Evolutionary conservation across 2,888 invertebrate genomes (phyloP), one percentile per base, ranked within the genome.

Genomic region (Palloptera scutellata): DNA sequence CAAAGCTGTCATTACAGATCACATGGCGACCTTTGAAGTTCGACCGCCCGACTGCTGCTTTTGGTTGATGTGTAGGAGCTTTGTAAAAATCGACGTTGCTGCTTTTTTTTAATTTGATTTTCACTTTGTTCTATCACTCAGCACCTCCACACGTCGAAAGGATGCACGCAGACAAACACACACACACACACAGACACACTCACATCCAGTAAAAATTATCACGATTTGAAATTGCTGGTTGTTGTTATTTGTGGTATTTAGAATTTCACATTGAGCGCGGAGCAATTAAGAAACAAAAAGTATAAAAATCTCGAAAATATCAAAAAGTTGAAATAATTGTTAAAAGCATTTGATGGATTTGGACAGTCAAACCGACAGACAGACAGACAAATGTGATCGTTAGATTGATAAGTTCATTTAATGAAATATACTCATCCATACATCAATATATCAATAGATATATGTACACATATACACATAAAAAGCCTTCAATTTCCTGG

Each of bases 1-100:
- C 78, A 78, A 78, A 77, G 78, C 76, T 78, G 78, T 78, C 78
- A 77, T 76, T 78, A 74, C 76, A 77, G 70, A 74, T 78, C 76
- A 77, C 67, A 75, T 72, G 70, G 64, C 55, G 67, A 67, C 66
- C 75, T 75, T 74, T 75, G 75, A 73, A 74, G 72, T 72, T 61
- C 48, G n/a, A 67, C 70, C 71, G 73, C 55, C 66, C 66, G 70
- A 65, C 43, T 64, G 60, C 66, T 64, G 60, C 51, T 43, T 61
- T 19, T 19, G 15, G 8, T 13, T 19, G 1, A 17, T 57, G 40
- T 57, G 4, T 1, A 8, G 8, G 48, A 53, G 17, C 53, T 53
- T 53, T 53, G 17, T 53, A 53, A 53, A 19, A 54, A 12, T 19
- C 5, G 54, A 19, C 5, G 54, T 5, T 54, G 8, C 15, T 54